phyloP scores from a whole-genome alignment of 2,113 vertebrate genomes.

The Pristiophorus japonicus region DNA sequence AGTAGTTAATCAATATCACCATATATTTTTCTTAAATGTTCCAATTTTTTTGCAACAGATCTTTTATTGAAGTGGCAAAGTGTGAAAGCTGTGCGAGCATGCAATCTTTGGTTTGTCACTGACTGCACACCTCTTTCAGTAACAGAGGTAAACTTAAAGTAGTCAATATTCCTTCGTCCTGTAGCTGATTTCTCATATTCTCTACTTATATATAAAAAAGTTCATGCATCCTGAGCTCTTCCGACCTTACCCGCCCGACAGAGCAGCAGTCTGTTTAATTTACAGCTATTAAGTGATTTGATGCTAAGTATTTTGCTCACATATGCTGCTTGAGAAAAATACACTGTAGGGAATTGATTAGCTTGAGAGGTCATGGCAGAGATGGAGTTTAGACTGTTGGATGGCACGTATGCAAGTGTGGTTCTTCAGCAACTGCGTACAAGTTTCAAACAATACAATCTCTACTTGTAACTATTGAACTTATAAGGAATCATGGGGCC shows the following conservation, averaged over 20 bases:
- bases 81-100: neutral
- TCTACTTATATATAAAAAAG: neutral
- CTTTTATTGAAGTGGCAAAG: neutral
- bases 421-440: neutral
- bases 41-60: neutral
- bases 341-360: neutral
- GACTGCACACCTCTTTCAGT: neutral
- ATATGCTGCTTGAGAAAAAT: neutral
- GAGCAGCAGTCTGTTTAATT: slow-evolving; percentile 8
- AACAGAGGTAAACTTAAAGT: neutral
- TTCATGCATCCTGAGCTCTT: neutral
- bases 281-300: slow-evolving; percentile 16
- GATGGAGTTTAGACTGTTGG: neutral
- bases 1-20: slow-evolving; percentile 17
- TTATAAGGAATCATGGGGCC: neutral
- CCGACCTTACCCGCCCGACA: neutral
- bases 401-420: neutral
- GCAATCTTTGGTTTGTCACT: neutral
- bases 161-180: neutral
- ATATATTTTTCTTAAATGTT: neutral
- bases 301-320: slow-evolving; percentile 13
- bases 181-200: neutral
- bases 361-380: neutral
- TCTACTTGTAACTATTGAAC: neutral
- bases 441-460: neutral